phyloP scores from a whole-genome alignment of 2,888 invertebrate species.

The Philaethria dido region DNA sequence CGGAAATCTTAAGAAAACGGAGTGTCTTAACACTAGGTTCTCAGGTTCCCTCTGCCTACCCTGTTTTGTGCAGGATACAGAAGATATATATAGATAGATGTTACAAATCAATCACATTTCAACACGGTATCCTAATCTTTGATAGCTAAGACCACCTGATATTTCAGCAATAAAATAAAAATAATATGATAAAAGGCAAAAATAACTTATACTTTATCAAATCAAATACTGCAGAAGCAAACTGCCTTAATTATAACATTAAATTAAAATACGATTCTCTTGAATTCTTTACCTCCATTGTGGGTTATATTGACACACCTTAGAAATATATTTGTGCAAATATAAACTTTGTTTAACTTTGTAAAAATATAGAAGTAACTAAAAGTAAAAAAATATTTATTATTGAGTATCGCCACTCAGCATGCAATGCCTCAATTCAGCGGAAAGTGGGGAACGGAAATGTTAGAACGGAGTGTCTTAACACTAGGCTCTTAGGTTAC shows the following conservation, averaged over 20 bases:
- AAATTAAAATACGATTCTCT: slow-evolving; percentile 40
- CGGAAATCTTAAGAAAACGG: too few species aligned
- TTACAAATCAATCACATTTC: neutral
- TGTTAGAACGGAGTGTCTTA: too few species aligned
- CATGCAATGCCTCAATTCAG: too few species aligned
- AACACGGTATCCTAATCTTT: slow-evolving; percentile 38
- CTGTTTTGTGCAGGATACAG: too few species aligned
- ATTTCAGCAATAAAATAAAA: slow-evolving; percentile 35
- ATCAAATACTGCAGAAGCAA: slow-evolving; percentile 38
- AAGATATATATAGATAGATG: too few species aligned
- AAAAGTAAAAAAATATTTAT: too few species aligned
- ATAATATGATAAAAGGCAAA: slow-evolving; percentile 39
- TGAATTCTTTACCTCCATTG: slow-evolving; percentile 22
- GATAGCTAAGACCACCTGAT: slow-evolving; percentile 43
- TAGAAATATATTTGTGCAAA: neutral
- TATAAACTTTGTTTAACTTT: neutral
- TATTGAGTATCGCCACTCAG: too few species aligned
- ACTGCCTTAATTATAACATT: slow-evolving; percentile 44
- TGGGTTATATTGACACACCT: slow-evolving; percentile 6
- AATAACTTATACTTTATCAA: slow-evolving; percentile 40
- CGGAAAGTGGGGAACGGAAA: too few species aligned
- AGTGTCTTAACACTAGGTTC: too few species aligned
- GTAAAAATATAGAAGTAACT: neutral
- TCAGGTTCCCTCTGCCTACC: too few species aligned
- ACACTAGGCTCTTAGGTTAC: too few species aligned